A percentile compares a stretch with the other conserved stretches of the same genome.
phyloP scores from a whole-genome alignment of 2,797 vertebrate species.

The Falco cherrug region DNA sequence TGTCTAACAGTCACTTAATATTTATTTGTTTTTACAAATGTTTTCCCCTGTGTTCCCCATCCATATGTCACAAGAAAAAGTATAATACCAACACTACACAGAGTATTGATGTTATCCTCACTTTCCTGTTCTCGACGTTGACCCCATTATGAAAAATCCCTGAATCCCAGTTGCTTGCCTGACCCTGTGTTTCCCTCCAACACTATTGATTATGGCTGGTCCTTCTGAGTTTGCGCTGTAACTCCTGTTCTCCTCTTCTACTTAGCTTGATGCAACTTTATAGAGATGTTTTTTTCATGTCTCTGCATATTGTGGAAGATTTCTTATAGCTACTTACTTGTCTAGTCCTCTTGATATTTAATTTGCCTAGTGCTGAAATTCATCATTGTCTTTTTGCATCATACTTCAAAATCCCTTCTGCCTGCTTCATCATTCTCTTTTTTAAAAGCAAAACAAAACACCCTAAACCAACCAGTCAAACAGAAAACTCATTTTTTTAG shows the following conservation, averaged over 20 bases:
- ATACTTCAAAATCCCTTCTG: neutral
- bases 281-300: neutral
- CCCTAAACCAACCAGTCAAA: neutral
- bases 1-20: conserved; percentile 48
- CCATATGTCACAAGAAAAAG: conserved; percentile 9
- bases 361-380: neutral
- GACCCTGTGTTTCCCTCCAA: neutral
- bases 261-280: neutral
- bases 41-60: neutral
- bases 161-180: neutral
- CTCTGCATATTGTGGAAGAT: neutral
- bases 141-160: neutral
- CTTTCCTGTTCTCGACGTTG: neutral
- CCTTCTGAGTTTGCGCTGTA: neutral
- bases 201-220: neutral
- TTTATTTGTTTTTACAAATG: conserved; percentile 35
- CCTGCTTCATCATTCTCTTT: neutral
- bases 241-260: neutral
- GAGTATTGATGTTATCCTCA: neutral
- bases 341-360: neutral
- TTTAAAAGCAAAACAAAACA: neutral
- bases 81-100: neutral
- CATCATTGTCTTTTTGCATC: neutral
- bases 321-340: neutral
- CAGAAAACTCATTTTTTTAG: neutral